phyloP scores from a whole-genome alignment of 2,888 invertebrate genomes.

The Caenorhabditis plicata region DNA sequence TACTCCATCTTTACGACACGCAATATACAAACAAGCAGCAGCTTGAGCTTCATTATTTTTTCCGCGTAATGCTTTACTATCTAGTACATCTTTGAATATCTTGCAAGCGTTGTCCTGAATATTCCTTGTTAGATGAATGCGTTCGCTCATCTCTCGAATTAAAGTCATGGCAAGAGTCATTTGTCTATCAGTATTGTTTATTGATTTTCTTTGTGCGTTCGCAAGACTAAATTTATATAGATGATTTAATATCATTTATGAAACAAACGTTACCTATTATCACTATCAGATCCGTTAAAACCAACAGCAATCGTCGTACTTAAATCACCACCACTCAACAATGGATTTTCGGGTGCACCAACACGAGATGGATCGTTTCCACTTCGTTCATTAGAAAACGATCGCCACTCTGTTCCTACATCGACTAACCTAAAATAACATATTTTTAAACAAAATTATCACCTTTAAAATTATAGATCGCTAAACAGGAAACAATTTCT shows the following conservation, averaged over 20 bases:
- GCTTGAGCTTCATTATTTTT: conserved; percentile 73
- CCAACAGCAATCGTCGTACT: conserved; percentile 85
- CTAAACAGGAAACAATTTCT: too few relatives aligned
- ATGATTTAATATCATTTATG: background rate
- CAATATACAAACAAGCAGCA: conserved; percentile 96
- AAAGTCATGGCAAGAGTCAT: conserved; percentile 93
- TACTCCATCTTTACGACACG: conserved; percentile 96
- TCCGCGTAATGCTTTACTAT: conserved; percentile 62
- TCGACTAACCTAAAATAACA: conserved; percentile 75
- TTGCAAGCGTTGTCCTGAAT: conserved; percentile 91
- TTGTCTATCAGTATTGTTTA: conserved; percentile 92
- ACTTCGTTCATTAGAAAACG: conserved; percentile 88
- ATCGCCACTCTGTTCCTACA: conserved; percentile 99
- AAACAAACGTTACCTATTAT: too few relatives aligned
- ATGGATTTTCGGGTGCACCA: conserved; percentile 95
- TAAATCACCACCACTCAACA: conserved; percentile 90
- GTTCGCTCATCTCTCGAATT: conserved; percentile 95
- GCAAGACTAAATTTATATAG: conserved; percentile 21
- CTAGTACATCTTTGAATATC: conserved; percentile 82
- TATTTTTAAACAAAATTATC: background rate
- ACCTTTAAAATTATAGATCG: too few relatives aligned
- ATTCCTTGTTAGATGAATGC: conserved; percentile 92
- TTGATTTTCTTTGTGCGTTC: conserved; percentile 62
- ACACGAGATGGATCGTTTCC: conserved; percentile 98
- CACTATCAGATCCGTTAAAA: conserved; percentile 62